These are phyloP conservation scores for Apteryx owenii DNA, from an alignment of 2,113 vertebrate species.

Conservation along the genomic window DNA sequence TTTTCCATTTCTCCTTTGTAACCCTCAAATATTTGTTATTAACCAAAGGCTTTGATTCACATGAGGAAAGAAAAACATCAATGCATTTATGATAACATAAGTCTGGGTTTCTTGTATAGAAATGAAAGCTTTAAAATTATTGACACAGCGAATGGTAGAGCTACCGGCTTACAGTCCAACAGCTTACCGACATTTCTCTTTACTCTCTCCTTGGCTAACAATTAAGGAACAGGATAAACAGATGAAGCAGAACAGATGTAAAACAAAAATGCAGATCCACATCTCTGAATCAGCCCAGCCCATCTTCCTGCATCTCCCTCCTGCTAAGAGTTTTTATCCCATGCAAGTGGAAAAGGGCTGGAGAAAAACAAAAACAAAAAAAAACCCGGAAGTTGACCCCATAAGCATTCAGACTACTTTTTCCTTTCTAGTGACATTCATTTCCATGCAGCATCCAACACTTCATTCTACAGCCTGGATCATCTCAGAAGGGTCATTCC, in stretches of 20 bases:
- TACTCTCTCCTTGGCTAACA: not conserved
- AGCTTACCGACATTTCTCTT: not conserved
- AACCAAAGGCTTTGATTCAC: constrained; percentile 36
- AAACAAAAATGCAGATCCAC: not conserved
- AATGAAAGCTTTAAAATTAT: not conserved
- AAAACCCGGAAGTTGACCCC: not conserved
- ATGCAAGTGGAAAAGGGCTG: not conserved
- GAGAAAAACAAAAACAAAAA: too few species aligned
- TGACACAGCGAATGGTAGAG: not conserved
- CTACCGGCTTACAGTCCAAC: not conserved
- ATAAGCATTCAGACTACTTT: not conserved
- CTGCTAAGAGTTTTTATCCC: not conserved
- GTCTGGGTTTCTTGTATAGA: not conserved
- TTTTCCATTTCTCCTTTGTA: constrained; percentile 54
- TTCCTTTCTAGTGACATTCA: not conserved
- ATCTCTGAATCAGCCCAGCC: rapidly evolving
- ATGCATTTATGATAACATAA: not conserved
- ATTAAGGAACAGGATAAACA: not conserved
- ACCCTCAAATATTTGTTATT: constrained; percentile 17
- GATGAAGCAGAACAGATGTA: not conserved
- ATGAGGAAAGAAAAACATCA: not conserved
- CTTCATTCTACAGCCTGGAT: not conserved
- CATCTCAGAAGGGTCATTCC: not conserved
- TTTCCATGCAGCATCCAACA: not conserved
- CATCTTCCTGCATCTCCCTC: not conserved